Conservation (phyloP, 1,140 invertebrate species). For the Aradophagus sp. region DNA sequence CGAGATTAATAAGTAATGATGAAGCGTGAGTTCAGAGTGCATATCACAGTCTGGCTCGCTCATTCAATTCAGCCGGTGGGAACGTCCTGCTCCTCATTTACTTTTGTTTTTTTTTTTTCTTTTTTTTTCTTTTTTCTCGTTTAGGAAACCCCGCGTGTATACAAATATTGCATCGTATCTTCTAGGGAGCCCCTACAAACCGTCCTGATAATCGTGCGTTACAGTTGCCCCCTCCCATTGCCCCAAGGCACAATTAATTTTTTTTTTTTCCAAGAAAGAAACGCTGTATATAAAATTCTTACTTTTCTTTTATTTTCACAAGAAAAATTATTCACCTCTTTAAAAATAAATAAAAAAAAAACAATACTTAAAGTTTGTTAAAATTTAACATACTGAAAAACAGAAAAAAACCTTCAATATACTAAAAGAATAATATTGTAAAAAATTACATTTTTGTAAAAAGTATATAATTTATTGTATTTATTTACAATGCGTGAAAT, state of each 20-base stretch:
- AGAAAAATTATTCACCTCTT: too few relatives aligned
- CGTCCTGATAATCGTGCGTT: constrained; percentile 2
- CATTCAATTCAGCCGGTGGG: constrained; percentile 60
- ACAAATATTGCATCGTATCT: constrained; percentile 31
- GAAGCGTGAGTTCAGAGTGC: constrained; percentile 53
- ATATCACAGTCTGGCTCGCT: constrained; percentile 48
- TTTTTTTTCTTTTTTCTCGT: too few relatives aligned
- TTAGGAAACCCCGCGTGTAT: constrained; percentile 36
- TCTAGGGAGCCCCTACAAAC: background rate
- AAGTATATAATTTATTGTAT: too few relatives aligned
- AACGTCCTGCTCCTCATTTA: constrained; percentile 55
- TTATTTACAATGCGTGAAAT: too few relatives aligned
- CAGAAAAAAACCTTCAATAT: too few relatives aligned
- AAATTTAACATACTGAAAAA: too few relatives aligned
- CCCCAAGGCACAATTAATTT: too few relatives aligned
- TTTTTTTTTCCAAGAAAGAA: background rate
- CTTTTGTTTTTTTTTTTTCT: constrained; percentile 50
- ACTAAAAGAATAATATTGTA: too few relatives aligned
- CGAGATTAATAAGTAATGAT: constrained; percentile 59
- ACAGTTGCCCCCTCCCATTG: background rate
- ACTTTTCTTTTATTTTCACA: too few relatives aligned
- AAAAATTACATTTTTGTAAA: too few relatives aligned
- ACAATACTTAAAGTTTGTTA: too few relatives aligned
- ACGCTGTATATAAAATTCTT: background rate
- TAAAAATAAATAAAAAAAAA: too few relatives aligned